These are phyloP conservation scores for Nephrocerus scutellatus DNA, from an alignment of 2,888 invertebrate species.

Conservation along the genomic window DNA sequence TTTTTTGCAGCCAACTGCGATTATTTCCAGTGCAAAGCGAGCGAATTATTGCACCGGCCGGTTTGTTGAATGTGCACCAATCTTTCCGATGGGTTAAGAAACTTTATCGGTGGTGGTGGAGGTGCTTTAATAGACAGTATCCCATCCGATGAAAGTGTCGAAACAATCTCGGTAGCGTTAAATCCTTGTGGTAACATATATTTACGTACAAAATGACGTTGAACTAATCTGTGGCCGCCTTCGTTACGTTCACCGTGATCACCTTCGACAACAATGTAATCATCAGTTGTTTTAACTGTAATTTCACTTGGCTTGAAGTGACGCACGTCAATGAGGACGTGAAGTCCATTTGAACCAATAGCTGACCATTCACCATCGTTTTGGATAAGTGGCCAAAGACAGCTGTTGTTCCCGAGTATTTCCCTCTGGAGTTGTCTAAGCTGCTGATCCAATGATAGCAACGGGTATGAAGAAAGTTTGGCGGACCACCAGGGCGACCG, in stretches of 20 bases:
- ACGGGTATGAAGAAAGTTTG: conserved; percentile 20
- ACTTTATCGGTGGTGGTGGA: conserved; percentile 42
- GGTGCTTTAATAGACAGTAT: conserved; percentile 63
- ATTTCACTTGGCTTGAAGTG: conserved; percentile 72
- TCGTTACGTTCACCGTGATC: conserved; percentile 68
- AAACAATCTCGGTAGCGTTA: conserved; percentile 64
- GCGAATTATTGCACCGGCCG: no score
- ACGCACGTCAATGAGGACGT: conserved; percentile 68
- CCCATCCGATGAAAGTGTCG: conserved; percentile 67
- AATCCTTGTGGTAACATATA: conserved; percentile 69
- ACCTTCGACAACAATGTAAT: conserved; percentile 63
- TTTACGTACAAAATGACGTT: conserved; percentile 65
- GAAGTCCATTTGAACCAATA: conserved; percentile 58
- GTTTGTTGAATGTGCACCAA: conserved; percentile 55
- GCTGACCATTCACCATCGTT: conserved; percentile 35
- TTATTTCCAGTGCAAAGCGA: conserved; percentile 37
- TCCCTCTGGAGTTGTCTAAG: no score
- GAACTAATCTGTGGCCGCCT: conserved; percentile 64
- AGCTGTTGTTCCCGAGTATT: no score
- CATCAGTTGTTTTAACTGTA: conserved; percentile 68
- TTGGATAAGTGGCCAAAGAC: no score
- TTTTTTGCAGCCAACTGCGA: conserved; percentile 1
- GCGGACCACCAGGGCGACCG: conserved; percentile 27
- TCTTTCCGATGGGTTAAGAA: conserved; percentile 39
- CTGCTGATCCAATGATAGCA: conserved; percentile 36